These are phyloP conservation scores for Falco columbarius DNA, from an alignment of 2,797 vertebrate species.

Conservation along the genomic window DNA sequence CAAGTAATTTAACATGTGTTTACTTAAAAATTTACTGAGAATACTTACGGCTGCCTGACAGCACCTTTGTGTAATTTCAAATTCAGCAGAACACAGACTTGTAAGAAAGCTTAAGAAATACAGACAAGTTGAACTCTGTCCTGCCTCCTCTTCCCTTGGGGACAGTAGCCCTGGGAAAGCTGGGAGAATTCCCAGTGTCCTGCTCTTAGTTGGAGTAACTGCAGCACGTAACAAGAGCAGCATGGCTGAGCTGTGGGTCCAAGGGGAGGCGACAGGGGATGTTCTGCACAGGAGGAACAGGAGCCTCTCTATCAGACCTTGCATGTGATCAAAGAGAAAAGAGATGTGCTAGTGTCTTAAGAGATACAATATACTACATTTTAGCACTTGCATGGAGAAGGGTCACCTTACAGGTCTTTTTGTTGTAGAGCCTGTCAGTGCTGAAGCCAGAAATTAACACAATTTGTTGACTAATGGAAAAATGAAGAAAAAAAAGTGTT, in stretches of 20 bases:
- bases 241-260: accelerated
- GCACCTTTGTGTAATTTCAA: neutral
- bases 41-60: neutral
- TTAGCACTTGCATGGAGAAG: neutral
- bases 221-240: neutral
- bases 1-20: neutral
- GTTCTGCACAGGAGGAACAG: neutral
- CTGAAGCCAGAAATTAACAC: neutral
- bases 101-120: neutral
- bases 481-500: neutral
- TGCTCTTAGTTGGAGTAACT: neutral
- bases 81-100: neutral
- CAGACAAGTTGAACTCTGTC: neutral
- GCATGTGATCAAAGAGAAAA: neutral
- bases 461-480: neutral
- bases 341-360: neutral
- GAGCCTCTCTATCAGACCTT: neutral
- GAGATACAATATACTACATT: neutral
- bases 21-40: neutral
- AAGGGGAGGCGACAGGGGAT: neutral
- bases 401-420: neutral
- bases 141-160: neutral
- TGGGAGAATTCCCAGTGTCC: neutral
- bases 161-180: neutral
- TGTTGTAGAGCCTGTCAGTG: neutral